phyloP scores from a whole-genome alignment of 2,797 vertebrate genomes.

The Trichosurus vulpecula region DNA sequence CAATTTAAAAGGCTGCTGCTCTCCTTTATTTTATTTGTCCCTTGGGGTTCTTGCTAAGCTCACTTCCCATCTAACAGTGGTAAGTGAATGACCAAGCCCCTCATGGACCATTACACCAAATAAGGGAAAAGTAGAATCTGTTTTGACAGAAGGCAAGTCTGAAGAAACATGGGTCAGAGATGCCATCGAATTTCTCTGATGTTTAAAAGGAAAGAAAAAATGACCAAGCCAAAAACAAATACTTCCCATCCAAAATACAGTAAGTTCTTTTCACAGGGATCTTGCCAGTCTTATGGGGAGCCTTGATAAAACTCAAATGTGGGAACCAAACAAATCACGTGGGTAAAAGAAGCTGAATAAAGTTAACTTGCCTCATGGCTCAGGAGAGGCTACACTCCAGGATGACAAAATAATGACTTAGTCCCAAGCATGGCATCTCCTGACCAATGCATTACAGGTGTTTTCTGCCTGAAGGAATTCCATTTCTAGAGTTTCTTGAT shows the following conservation, averaged over 20 bases:
- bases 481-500: conserved; percentile 6
- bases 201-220: conserved; percentile 65
- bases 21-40: conserved; percentile 55
- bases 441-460: neutral
- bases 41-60: neutral
- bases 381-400: neutral
- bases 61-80: conserved; percentile 49
- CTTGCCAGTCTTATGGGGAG: neutral
- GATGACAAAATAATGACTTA: neutral
- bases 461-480: neutral
- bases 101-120: conserved; percentile 56
- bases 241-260: conserved; percentile 24
- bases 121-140: conserved; percentile 63
- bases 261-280: conserved; percentile 13
- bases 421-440: neutral
- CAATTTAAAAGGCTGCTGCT: conserved; percentile 22
- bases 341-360: conserved; percentile 15
- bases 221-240: conserved; percentile 3
- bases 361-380: neutral
- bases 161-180: conserved; percentile 50
- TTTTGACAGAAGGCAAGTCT: conserved; percentile 71
- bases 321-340: conserved; percentile 39
- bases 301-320: conserved; percentile 1
- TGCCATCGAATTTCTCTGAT: conserved; percentile 41
- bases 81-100: conserved; percentile 55